These are phyloP conservation scores for Brachionus rubens DNA, from an alignment of 1,140 invertebrate genomes.

Conservation along the genomic window DNA sequence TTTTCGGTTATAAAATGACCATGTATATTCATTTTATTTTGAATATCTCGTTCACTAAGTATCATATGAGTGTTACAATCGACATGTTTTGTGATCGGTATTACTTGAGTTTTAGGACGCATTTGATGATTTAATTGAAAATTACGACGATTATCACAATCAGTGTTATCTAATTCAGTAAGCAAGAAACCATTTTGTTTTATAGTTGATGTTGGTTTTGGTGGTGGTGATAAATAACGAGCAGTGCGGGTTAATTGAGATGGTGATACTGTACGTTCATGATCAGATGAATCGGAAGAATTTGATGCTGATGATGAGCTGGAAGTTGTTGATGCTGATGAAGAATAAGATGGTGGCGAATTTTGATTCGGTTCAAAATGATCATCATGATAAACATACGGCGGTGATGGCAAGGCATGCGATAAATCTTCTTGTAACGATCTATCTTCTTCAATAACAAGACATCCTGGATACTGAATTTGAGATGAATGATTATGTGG, in stretches of 20 bases:
- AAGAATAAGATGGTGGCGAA: slow-evolving; percentile 19
- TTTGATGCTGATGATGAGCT: slow-evolving; percentile 36
- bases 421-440: background rate
- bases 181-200: slow-evolving; percentile 11
- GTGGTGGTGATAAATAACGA: background rate
- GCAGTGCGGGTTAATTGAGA: slow-evolving; percentile 26
- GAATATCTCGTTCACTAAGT: slow-evolving; percentile 1
- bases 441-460: slow-evolving; percentile 35
- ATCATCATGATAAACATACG: slow-evolving; percentile 32
- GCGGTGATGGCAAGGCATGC: slow-evolving; percentile 22
- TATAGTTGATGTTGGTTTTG: background rate
- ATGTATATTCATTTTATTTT: slow-evolving; percentile 4
- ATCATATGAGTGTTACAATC: background rate
- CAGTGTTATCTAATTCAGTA: background rate
- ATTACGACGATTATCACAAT: background rate
- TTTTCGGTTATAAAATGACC: background rate
- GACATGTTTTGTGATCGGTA: background rate
- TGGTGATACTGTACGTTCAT: slow-evolving; percentile 35
- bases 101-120: background rate
- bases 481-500: background rate
- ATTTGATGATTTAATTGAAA: background rate
- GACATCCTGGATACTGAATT: slow-evolving; percentile 15
- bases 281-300: slow-evolving; percentile 18
- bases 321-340: background rate
- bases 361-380: background rate